Percentiles rank a stretch among this genome's conserved stretches.
Evolutionary conservation across 1,140 invertebrate genomes (phyloP).

Genomic region (Latrodectus geometricus): DNA sequence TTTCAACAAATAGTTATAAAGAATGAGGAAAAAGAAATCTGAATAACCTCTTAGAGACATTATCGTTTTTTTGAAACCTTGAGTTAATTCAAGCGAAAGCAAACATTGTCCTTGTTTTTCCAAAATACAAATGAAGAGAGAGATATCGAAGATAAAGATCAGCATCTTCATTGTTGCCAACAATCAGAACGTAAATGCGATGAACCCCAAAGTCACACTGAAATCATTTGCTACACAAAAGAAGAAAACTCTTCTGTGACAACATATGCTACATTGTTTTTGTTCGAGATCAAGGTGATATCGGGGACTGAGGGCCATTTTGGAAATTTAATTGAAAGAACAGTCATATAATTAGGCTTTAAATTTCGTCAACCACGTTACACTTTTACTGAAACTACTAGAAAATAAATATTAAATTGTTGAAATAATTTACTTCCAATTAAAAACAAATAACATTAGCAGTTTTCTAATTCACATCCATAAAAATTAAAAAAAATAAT

Average conservation of each 20-base stretch:
- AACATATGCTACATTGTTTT: not conserved
- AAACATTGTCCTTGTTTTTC: conserved; percentile 27
- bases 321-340: not conserved
- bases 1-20: not conserved
- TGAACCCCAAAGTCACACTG: conserved; percentile 10
- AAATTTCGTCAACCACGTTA: too few species aligned
- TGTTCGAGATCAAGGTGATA: not conserved
- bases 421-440: too few species aligned
- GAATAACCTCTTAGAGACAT: not conserved
- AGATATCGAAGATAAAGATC: conserved; percentile 48
- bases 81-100: not conserved
- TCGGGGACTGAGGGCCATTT: not conserved
- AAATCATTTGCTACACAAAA: not conserved
- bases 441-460: too few species aligned
- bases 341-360: too few species aligned
- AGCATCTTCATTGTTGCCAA: conserved; percentile 41
- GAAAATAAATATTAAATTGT: too few species aligned
- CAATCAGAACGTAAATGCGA: conserved; percentile 54
- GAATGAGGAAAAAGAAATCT: conserved; percentile 11
- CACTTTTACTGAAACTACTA: too few species aligned
- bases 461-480: too few species aligned
- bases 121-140: not conserved
- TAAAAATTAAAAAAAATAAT: too few species aligned
- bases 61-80: conserved; percentile 12
- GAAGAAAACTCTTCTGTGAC: not conserved